phyloP scores from a whole-genome alignment of 92 coral and sea anemone species.

The Phenganax stokvisi region DNA sequence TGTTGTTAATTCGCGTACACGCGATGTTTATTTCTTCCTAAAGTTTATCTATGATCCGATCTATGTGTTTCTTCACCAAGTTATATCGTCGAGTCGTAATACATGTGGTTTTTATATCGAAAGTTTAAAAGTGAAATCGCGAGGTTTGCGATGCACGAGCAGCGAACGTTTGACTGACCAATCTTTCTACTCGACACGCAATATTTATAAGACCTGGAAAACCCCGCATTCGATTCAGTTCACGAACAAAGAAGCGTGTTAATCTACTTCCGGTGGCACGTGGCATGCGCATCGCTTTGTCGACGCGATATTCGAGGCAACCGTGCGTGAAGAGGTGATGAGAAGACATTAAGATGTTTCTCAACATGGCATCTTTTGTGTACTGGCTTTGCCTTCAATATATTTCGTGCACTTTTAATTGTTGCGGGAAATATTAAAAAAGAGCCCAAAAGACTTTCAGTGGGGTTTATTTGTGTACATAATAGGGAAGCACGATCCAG shows the following conservation, averaged over 20 bases:
- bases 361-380: conserved; percentile 15
- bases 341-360: conserved; percentile 2
- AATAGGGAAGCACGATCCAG: no score
- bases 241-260: conserved; percentile 16
- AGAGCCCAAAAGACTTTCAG: no score
- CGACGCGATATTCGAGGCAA: conserved; percentile 1
- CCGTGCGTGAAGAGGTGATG: conserved; percentile 24
- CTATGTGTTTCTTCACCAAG: no score
- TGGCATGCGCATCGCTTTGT: conserved; percentile 23
- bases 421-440: no score
- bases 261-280: conserved; percentile 36
- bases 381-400: neutral
- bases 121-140: neutral
- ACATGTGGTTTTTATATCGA: neutral
- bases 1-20: no score
- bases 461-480: no score
- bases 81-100: neutral
- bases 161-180: neutral
- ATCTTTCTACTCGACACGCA: neutral
- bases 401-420: neutral
- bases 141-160: neutral
- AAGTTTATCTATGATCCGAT: no score
- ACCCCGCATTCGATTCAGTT: conserved; percentile 20
- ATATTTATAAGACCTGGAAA: conserved; percentile 2
- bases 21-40: no score